Evolutionary conservation across 1,140 invertebrate genomes (phyloP).

Genomic region (Archegozetes longisetosus): DNA sequence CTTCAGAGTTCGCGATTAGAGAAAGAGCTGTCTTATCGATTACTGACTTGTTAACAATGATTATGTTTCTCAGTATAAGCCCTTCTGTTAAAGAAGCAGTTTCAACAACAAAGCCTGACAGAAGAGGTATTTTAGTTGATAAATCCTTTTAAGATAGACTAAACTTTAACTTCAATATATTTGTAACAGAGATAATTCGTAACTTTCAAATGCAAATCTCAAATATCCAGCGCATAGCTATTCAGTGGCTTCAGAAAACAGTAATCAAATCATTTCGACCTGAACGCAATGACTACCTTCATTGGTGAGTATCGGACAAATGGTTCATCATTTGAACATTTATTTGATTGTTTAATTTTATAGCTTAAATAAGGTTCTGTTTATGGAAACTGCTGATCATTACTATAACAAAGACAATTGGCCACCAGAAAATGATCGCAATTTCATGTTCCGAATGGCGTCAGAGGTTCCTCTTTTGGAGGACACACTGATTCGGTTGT

Average conservation of each 20-base stretch:
- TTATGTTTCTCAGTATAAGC: slow-evolving; percentile 61
- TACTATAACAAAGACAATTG: slow-evolving; percentile 86
- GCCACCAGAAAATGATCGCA: slow-evolving; percentile 65
- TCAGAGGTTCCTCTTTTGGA: slow-evolving; percentile 71
- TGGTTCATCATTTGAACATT: background rate
- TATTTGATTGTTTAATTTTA: slow-evolving; percentile 4
- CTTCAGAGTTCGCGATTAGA: slow-evolving; percentile 24
- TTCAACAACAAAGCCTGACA: slow-evolving; percentile 22
- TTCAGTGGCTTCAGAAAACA: slow-evolving; percentile 67
- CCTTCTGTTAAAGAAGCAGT: slow-evolving; percentile 55
- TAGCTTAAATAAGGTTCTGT: slow-evolving; percentile 62
- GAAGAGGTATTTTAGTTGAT: background rate
- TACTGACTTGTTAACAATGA: slow-evolving; percentile 65
- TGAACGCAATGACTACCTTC: slow-evolving; percentile 34
- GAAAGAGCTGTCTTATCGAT: slow-evolving; percentile 68
- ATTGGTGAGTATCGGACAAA: background rate
- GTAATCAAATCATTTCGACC: slow-evolving; percentile 57
- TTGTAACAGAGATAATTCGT: slow-evolving; percentile 29
- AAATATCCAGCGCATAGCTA: slow-evolving; percentile 58
- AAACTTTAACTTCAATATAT: slow-evolving; percentile 24
- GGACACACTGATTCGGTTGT: slow-evolving; percentile 57
- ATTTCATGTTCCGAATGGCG: slow-evolving; percentile 55
- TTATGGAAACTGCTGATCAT: slow-evolving; percentile 64
- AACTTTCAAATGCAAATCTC: slow-evolving; percentile 51
- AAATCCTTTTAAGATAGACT: background rate